phyloP scores from a whole-genome alignment of 2,113 vertebrate genomes.

The Dinomys branickii region DNA sequence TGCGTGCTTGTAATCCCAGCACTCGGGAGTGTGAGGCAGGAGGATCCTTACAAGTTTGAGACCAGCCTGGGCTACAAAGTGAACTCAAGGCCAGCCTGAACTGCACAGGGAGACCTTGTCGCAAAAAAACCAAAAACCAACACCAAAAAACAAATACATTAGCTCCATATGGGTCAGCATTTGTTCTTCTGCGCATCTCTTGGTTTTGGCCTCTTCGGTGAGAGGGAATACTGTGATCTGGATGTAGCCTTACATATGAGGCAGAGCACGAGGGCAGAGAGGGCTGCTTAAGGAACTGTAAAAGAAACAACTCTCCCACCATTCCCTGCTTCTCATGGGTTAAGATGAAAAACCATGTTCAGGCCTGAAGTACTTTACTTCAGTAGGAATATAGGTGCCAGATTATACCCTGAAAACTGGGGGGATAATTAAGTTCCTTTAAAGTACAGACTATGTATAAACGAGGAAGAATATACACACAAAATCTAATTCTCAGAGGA shows the following conservation, averaged over 20 bases:
- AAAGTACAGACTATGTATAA: not conserved
- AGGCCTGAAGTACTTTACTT: not conserved
- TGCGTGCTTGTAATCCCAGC: too few relatives aligned
- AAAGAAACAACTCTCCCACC: not conserved
- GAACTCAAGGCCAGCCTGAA: too few relatives aligned
- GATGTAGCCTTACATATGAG: not conserved
- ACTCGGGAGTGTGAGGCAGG: too few relatives aligned
- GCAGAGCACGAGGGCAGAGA: not conserved
- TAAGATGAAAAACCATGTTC: not conserved
- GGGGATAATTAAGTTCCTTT: not conserved
- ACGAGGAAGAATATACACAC: not conserved
- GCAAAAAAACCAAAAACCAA: too few relatives aligned
- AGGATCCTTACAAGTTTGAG: too few relatives aligned
- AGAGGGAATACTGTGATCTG: not conserved
- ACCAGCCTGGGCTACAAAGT: too few relatives aligned
- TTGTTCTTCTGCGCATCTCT: not conserved
- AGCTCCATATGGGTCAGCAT: not conserved
- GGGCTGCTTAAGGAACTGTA: not conserved
- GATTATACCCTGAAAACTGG: not conserved
- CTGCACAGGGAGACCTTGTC: too few relatives aligned
- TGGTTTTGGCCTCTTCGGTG: not conserved
- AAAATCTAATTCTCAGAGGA: not conserved
- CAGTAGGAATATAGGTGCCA: not conserved
- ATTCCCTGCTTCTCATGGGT: not conserved
- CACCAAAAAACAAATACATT: too few relatives aligned